phyloP scores from a whole-genome alignment of 2,888 invertebrate genomes.

The Cerceris ruficornis region DNA sequence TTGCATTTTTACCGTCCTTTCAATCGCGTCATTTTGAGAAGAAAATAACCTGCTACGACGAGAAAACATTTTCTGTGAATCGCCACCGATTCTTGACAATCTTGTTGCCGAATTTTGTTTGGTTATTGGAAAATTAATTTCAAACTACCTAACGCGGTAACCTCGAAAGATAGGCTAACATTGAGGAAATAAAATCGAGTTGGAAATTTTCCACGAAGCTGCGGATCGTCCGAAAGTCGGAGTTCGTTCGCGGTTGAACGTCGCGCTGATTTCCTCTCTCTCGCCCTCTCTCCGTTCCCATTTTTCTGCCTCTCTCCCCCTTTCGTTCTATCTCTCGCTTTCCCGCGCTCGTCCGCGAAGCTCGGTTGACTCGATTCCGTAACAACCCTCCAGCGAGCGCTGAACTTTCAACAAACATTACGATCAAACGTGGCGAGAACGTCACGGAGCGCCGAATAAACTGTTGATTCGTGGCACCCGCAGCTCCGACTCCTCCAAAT shows the following conservation, averaged over 20 bases:
- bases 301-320: background rate
- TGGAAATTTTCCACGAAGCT: background rate
- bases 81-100: too few species aligned
- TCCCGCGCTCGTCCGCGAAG: conserved; percentile 30
- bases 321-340: conserved; percentile 41
- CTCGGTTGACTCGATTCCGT: conserved; percentile 55
- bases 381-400: conserved; percentile 46
- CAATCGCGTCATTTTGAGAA: too few species aligned
- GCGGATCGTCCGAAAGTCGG: background rate
- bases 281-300: background rate
- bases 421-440: conserved; percentile 60
- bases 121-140: too few species aligned
- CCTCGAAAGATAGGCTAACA: background rate
- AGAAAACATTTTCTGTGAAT: too few species aligned
- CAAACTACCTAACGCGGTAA: background rate
- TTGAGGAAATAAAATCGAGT: background rate
- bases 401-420: conserved; percentile 62
- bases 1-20: too few species aligned
- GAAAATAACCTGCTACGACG: too few species aligned
- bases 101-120: too few species aligned
- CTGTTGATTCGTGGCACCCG: conserved; percentile 63
- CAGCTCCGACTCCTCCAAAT: conserved; percentile 41
- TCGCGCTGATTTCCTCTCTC: background rate
- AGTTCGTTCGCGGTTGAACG: background rate
- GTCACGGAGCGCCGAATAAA: conserved; percentile 58